Percentiles rank a stretch among this genome's conserved stretches.
Conservation (phyloP, 2,888 invertebrate species). For the Pachydiplax longipennis region DNA sequence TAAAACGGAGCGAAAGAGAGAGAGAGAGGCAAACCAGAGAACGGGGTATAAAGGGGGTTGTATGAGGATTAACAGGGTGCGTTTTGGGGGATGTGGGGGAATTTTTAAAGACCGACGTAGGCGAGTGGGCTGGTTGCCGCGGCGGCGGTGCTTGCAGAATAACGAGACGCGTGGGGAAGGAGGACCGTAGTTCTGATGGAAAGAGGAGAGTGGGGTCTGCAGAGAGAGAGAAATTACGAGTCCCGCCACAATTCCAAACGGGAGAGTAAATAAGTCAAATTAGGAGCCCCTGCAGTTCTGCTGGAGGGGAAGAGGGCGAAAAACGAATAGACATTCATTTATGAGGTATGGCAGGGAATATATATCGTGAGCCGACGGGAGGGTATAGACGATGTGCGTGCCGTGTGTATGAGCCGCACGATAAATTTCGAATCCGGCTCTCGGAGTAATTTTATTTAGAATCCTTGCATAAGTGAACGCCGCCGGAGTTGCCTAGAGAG, state of each 20-base stretch:
- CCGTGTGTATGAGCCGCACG: not conserved
- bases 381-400: not conserved
- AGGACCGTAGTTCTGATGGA: not conserved
- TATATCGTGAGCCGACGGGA: not conserved
- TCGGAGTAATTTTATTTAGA: not conserved
- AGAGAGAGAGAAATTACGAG: not conserved
- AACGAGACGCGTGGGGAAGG: not conserved
- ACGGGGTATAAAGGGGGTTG: not conserved
- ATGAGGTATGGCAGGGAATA: conserved; percentile 2
- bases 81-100: no score
- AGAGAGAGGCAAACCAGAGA: not conserved
- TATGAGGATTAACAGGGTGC: not conserved
- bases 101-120: not conserved
- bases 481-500: not conserved
- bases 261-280: conserved; percentile 7
- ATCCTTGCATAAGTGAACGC: not conserved
- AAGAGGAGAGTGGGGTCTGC: not conserved
- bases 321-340: not conserved
- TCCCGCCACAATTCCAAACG: not conserved
- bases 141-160: not conserved
- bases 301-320: not conserved
- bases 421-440: not conserved
- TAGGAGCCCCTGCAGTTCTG: not conserved
- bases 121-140: not conserved
- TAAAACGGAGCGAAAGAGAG: not conserved